Evolutionary conservation across 2,113 vertebrate species (phyloP).

Genomic region (Erythrocercus mccallii): DNA sequence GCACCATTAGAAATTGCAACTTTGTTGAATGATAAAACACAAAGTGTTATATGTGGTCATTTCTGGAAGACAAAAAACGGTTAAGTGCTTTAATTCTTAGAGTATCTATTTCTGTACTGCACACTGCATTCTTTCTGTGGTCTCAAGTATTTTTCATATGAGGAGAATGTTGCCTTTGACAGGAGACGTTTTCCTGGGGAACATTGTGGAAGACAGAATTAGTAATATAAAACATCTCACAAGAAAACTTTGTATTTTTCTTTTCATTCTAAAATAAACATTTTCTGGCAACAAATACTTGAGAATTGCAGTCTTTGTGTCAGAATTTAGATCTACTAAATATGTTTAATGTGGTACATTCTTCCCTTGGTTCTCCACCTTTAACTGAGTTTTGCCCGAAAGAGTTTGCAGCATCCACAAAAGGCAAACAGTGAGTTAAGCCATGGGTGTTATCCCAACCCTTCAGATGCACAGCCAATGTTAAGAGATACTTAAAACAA

Average conservation of each 20-base stretch:
- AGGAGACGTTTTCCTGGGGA: not conserved
- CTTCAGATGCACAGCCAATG: not conserved
- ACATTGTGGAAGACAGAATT: not conserved
- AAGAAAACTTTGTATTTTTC: not conserved
- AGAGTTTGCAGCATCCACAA: not conserved
- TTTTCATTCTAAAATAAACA: not conserved
- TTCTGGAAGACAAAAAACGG: not conserved
- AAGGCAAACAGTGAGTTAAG: not conserved
- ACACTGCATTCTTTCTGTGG: not conserved
- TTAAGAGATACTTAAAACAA: not conserved
- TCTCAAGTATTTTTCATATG: not conserved
- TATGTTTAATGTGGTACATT: fast-evolving
- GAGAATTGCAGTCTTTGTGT: not conserved
- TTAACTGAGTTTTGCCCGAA: not conserved
- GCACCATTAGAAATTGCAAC: not conserved
- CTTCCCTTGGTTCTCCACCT: not conserved
- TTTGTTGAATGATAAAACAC: not conserved
- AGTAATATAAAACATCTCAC: not conserved
- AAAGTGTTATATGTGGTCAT: not conserved
- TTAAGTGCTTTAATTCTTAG: not conserved
- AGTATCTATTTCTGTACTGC: not conserved
- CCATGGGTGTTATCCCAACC: not conserved
- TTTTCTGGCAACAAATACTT: not conserved
- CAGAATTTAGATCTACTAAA: not conserved
- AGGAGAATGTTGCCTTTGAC: not conserved